phyloP scores from a whole-genome alignment of 2,797 vertebrate genomes.

The Dipus sagitta region DNA sequence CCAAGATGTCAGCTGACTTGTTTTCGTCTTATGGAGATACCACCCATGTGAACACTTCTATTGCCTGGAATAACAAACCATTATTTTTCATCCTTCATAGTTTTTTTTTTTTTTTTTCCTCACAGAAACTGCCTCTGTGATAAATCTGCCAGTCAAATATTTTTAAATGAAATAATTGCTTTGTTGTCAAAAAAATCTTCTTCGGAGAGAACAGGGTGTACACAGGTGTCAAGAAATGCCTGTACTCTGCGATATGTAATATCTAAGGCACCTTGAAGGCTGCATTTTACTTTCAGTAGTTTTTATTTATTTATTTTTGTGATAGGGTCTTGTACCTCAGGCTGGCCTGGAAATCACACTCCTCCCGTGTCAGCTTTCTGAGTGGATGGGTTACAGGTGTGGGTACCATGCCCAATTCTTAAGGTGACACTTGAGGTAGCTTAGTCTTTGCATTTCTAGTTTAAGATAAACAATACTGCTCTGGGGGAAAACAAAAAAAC shows the following conservation, averaged over 20 bases:
- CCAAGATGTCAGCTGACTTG: neutral
- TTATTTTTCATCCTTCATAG: slow-evolving; percentile 30
- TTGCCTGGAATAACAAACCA: neutral
- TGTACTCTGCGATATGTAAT: neutral
- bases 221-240: neutral
- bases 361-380: too few species aligned
- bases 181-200: too few species aligned
- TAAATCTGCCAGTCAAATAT: neutral
- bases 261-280: neutral
- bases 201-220: neutral
- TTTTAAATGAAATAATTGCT: slow-evolving; percentile 17
- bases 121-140: neutral
- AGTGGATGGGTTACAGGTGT: neutral
- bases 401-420: neutral
- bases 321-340: neutral
- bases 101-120: too few species aligned
- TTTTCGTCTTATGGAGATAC: neutral
- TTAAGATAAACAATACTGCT: neutral
- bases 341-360: neutral
- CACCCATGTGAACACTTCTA: neutral
- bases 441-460: neutral
- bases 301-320: neutral
- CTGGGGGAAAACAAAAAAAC: neutral
- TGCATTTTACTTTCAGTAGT: neutral
- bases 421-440: neutral